Evolutionary conservation across 2,888 invertebrate species (phyloP).

Genomic region (Sepioteuthis lessoniana): DNA sequence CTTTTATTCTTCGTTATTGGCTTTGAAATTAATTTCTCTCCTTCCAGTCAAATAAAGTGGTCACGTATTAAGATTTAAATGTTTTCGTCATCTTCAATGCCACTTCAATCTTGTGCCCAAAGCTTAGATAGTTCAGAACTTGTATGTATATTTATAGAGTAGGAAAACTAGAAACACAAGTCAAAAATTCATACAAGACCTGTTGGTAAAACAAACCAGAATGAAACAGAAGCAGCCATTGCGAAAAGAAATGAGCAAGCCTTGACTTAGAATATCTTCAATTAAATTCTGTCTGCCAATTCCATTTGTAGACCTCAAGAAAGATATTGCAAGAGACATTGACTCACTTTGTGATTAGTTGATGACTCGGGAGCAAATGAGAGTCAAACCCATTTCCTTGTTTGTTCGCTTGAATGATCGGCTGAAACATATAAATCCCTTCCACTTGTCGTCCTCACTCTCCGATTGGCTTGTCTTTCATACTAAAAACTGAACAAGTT

Average conservation of each 20-base stretch:
- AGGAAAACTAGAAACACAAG: background rate
- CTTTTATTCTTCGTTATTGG: no score
- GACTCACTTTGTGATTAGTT: slow-evolving; percentile 33
- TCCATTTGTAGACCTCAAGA: background rate
- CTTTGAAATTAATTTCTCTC: no score
- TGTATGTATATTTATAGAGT: background rate
- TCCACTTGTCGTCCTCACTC: slow-evolving; percentile 20
- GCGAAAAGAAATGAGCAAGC: background rate
- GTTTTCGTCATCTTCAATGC: no score
- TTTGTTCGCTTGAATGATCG: background rate
- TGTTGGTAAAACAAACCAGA: background rate
- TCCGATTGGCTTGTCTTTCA: background rate
- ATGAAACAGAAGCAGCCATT: background rate
- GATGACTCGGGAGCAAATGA: slow-evolving; percentile 8
- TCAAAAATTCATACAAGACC: background rate
- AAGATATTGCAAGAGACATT: slow-evolving; percentile 8
- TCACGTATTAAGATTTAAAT: no score
- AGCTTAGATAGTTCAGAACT: background rate
- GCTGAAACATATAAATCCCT: slow-evolving; percentile 23
- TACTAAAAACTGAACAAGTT: background rate
- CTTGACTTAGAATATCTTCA: background rate
- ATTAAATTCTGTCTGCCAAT: slow-evolving; percentile 33
- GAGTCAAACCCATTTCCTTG: background rate
- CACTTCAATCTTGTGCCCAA: no score
- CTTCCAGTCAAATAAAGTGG: no score